Evolutionary conservation across 2,888 invertebrate genomes (phyloP).

Genomic region (Tetragonula carbonaria): DNA sequence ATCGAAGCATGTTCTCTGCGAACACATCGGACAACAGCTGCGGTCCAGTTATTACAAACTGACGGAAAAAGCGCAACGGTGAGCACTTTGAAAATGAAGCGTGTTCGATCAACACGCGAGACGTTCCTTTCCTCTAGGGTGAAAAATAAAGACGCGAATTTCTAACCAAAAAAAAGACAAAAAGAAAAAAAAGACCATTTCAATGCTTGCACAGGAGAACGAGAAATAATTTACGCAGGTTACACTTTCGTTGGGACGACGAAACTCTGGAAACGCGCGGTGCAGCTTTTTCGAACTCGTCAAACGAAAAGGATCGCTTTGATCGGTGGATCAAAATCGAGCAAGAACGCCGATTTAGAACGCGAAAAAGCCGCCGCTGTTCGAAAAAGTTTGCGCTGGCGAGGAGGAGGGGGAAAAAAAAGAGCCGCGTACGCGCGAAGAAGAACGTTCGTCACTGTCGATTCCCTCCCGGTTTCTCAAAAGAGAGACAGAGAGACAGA

Average conservation of each 20-base stretch:
- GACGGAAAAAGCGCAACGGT: too few species aligned
- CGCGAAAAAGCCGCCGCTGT: background rate
- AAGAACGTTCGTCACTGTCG: constrained; percentile 30
- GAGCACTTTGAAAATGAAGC: background rate
- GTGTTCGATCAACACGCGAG: too few species aligned
- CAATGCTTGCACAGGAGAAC: background rate
- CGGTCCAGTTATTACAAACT: too few species aligned
- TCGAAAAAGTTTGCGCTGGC: constrained; percentile 9
- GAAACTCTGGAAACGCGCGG: constrained; percentile 14
- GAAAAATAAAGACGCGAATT: too few species aligned
- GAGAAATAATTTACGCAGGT: constrained; percentile 27
- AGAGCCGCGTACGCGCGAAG: background rate
- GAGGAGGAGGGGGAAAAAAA: background rate
- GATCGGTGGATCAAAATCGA: constrained; percentile 39
- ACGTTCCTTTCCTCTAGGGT: too few species aligned
- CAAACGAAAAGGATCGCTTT: constrained; percentile 32
- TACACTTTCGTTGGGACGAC: constrained; percentile 10
- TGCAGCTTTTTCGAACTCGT: constrained; percentile 9
- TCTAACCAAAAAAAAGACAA: background rate
- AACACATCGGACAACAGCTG: too few species aligned
- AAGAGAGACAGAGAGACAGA: constrained; percentile 36
- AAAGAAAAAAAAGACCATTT: background rate
- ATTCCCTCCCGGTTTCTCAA: background rate
- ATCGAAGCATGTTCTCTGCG: too few species aligned
- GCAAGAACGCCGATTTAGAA: constrained; percentile 23